Percentiles rank a stretch among this genome's conserved stretches.
Conservation (phyloP, 2,888 invertebrate genomes). For the Polia nebulosa region DNA sequence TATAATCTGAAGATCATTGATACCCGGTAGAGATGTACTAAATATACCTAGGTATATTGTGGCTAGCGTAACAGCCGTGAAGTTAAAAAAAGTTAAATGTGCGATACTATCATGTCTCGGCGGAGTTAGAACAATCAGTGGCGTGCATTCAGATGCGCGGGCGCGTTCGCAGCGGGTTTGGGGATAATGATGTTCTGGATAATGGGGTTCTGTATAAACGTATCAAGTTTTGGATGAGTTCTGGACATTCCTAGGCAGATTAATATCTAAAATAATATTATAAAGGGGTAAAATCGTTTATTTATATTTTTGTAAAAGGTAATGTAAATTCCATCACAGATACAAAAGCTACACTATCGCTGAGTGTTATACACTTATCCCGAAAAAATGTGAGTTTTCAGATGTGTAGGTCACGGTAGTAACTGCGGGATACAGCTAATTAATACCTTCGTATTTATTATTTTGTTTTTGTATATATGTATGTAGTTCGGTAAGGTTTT, state of each 20-base stretch:
- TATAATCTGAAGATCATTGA: slow-evolving; percentile 13
- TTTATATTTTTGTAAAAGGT: no score
- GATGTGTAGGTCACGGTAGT: no score
- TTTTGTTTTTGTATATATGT: no score
- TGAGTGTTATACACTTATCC: no score
- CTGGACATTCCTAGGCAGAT: no score
- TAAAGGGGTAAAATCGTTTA: not conserved
- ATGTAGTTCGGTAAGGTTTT: no score
- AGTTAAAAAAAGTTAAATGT: not conserved
- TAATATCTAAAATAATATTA: not conserved
- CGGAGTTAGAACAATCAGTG: slow-evolving; percentile 49
- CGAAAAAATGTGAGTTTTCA: no score
- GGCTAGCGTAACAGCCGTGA: not conserved
- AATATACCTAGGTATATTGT: not conserved
- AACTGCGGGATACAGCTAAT: no score
- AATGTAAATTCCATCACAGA: no score
- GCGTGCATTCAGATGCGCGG: slow-evolving; percentile 31
- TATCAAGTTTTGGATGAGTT: not conserved
- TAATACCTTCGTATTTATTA: no score
- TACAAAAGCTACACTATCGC: no score
- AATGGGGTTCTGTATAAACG: not conserved
- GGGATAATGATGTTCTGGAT: no score
- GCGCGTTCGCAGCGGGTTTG: slow-evolving; percentile 26
- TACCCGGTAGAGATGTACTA: not conserved
- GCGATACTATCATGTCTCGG: slow-evolving; percentile 31